Conservation (phyloP, 2,797 vertebrate species). For the Loriculus beryllinus region DNA sequence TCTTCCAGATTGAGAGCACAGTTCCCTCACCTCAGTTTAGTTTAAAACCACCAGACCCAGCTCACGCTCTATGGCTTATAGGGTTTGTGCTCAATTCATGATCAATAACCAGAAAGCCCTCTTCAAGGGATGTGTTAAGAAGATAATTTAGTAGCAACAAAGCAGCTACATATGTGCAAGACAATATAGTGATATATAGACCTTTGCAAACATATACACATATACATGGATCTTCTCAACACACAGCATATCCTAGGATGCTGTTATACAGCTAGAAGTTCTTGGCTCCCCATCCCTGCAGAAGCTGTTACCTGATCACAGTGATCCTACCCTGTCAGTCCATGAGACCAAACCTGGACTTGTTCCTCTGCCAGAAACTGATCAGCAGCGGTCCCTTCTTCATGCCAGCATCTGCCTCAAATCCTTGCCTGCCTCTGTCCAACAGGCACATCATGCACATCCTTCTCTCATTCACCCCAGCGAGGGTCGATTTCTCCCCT, state of each 20-base stretch:
- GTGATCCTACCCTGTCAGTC: not conserved
- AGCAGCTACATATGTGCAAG: not conserved
- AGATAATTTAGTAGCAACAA: not conserved
- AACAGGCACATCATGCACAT: not conserved
- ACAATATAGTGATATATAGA: not conserved
- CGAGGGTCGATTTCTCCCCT: not conserved
- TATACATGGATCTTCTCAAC: not conserved
- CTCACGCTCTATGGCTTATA: not conserved
- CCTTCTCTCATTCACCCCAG: not conserved
- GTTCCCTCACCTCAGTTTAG: not conserved
- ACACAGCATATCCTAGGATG: not conserved
- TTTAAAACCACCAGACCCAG: not conserved
- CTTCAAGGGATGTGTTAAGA: not conserved
- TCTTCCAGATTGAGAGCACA: not conserved
- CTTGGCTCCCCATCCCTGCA: not conserved
- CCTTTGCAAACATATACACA: not conserved
- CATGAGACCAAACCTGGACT: not conserved
- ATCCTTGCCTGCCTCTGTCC: not conserved
- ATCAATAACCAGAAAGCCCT: not conserved
- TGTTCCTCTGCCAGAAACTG: not conserved
- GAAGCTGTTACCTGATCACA: not conserved
- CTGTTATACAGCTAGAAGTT: not conserved
- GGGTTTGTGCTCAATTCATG: not conserved
- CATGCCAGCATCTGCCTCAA: not conserved
- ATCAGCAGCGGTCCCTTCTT: not conserved